phyloP scores from a whole-genome alignment of 2,113 vertebrate species.

The Indicator maculatus region DNA sequence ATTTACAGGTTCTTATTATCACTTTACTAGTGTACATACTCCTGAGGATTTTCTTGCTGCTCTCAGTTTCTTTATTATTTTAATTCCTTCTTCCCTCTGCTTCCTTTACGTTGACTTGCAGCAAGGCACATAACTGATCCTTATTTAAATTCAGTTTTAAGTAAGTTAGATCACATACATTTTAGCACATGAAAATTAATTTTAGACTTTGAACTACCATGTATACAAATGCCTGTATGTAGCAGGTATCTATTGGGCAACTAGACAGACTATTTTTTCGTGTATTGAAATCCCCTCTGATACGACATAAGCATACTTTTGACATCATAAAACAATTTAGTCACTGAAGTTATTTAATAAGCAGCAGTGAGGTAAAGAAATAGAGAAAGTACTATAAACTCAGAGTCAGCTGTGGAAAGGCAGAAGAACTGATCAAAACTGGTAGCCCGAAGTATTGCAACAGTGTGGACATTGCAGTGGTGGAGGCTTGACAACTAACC shows the following conservation, averaged over 20 bases:
- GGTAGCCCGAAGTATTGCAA: background rate
- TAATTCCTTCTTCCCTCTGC: background rate
- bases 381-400: background rate
- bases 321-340: background rate
- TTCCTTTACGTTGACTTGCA: background rate
- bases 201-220: background rate
- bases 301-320: accelerated
- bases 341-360: background rate
- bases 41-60: background rate
- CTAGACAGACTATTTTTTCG: background rate
- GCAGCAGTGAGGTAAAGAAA: background rate
- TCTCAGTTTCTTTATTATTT: background rate
- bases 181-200: background rate
- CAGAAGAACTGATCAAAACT: background rate
- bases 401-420: background rate
- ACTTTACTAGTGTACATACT: background rate
- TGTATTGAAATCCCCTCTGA: background rate
- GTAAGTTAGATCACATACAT: background rate
- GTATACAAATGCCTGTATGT: accelerated
- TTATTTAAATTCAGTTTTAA: background rate
- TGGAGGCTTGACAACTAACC: background rate
- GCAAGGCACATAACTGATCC: background rate
- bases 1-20: background rate
- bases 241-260: background rate
- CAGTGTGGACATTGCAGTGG: background rate